These are phyloP conservation scores for Eonycteris spelaea DNA, from an alignment of 2,113 vertebrate genomes.

Conservation along the genomic window DNA sequence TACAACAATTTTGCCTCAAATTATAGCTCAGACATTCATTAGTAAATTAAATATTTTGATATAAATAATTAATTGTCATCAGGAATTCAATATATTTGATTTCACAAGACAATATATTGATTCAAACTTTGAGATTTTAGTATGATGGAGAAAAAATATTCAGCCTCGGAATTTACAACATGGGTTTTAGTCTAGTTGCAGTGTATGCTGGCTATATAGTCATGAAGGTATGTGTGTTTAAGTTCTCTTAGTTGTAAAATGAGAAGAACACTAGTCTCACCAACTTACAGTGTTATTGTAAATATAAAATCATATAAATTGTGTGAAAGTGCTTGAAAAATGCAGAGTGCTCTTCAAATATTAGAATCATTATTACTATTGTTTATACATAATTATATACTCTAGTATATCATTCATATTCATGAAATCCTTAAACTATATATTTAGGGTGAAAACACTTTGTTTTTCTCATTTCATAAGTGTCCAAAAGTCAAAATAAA, in stretches of 20 bases:
- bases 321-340: not conserved
- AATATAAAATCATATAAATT: not conserved
- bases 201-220: accelerated
- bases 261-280: not conserved
- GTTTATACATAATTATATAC: not conserved
- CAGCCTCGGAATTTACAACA: not conserved
- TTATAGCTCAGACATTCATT: not conserved
- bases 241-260: not conserved
- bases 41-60: not conserved
- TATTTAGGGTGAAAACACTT: not conserved
- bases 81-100: not conserved
- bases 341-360: not conserved
- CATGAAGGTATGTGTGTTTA: not conserved
- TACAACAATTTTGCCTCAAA: not conserved
- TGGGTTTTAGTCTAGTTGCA: not conserved
- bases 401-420: not conserved
- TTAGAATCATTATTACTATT: not conserved
- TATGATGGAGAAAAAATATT: not conserved
- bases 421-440: not conserved
- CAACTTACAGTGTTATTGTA: not conserved
- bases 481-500: not conserved
- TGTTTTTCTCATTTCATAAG: not conserved
- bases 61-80: not conserved
- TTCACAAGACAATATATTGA: not conserved
- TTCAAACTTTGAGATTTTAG: not conserved